These are phyloP conservation scores for Selenia dentaria DNA, from an alignment of 2,888 invertebrate genomes.

Conservation along the genomic window DNA sequence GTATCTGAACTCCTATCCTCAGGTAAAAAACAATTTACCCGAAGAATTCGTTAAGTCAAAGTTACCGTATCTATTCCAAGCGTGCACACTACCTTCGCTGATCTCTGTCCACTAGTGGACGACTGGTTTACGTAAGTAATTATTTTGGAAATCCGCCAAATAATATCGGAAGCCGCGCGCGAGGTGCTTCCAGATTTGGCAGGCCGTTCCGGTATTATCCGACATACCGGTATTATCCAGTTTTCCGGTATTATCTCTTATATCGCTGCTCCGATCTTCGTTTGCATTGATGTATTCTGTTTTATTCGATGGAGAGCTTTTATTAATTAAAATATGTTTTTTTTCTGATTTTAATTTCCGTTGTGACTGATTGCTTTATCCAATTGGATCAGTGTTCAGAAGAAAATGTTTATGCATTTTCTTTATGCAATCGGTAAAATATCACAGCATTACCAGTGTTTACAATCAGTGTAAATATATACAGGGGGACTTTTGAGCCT, in stretches of 20 bases:
- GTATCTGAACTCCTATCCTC: too few relatives aligned
- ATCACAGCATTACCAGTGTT: too few relatives aligned
- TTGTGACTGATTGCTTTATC: slow-evolving; percentile 5
- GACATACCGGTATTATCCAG: slow-evolving; percentile 33
- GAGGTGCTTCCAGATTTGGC: slow-evolving; percentile 66
- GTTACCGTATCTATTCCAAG: slow-evolving; percentile 44
- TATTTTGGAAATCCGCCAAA: slow-evolving; percentile 78
- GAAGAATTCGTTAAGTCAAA: too few relatives aligned
- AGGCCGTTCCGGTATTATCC: slow-evolving; percentile 44
- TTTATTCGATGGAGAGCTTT: slow-evolving; percentile 14
- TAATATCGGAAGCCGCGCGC: slow-evolving; percentile 61
- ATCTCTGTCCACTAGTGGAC: slow-evolving; percentile 40
- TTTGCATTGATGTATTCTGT: slow-evolving; percentile 15
- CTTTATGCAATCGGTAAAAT: too few relatives aligned
- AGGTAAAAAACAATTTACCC: too few relatives aligned
- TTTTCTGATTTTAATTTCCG: slow-evolving; percentile 14
- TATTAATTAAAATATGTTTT: slow-evolving; percentile 20
- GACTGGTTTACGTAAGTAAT: slow-evolving; percentile 75
- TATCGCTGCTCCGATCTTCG: slow-evolving; percentile 17
- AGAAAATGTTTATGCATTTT: slow-evolving; percentile 7
- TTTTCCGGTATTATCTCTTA: slow-evolving; percentile 36
- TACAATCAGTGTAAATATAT: too few relatives aligned
- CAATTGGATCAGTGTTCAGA: slow-evolving; percentile 5
- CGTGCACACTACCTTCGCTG: slow-evolving; percentile 15
- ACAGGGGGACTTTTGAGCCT: too few relatives aligned